A percentile compares a stretch with the other conserved stretches of the same genome.
Conservation (phyloP, 2,113 vertebrate genomes). For the Lucifuga dentata region DNA sequence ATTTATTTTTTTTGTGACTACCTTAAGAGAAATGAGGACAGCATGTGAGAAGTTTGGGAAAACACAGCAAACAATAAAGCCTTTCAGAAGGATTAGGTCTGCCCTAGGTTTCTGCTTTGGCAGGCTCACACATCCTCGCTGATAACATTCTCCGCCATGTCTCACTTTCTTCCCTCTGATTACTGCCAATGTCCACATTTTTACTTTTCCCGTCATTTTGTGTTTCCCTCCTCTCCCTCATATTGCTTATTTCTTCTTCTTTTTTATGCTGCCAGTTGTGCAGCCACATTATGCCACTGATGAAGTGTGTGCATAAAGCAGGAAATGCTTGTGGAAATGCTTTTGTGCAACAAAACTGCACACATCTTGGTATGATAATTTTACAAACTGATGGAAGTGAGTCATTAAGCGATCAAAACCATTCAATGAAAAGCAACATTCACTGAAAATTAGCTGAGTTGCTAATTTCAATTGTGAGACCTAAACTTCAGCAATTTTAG, state of each 20-base stretch:
- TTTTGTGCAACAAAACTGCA: too few relatives aligned
- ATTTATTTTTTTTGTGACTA: background rate
- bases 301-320: too few relatives aligned
- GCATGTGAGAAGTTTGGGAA: background rate
- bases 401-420: too few relatives aligned
- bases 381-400: too few relatives aligned
- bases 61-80: constrained; percentile 28
- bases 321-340: too few relatives aligned
- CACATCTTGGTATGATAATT: too few relatives aligned
- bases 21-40: constrained; percentile 14
- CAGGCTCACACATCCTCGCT: background rate
- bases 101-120: constrained; percentile 37
- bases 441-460: too few relatives aligned
- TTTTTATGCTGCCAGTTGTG: background rate
- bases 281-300: too few relatives aligned
- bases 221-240: too few relatives aligned
- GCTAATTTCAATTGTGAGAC: too few relatives aligned
- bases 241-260: background rate
- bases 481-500: too few relatives aligned
- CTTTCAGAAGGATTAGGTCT: constrained; percentile 38
- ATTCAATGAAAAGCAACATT: too few relatives aligned
- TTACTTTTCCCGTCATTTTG: background rate
- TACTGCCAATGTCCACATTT: background rate
- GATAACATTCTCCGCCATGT: constrained; percentile 5
- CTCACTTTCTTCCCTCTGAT: constrained; percentile 8